Evolutionary conservation across 2,888 invertebrate species (phyloP).

Genomic region (Gandaritis pyraliata): DNA sequence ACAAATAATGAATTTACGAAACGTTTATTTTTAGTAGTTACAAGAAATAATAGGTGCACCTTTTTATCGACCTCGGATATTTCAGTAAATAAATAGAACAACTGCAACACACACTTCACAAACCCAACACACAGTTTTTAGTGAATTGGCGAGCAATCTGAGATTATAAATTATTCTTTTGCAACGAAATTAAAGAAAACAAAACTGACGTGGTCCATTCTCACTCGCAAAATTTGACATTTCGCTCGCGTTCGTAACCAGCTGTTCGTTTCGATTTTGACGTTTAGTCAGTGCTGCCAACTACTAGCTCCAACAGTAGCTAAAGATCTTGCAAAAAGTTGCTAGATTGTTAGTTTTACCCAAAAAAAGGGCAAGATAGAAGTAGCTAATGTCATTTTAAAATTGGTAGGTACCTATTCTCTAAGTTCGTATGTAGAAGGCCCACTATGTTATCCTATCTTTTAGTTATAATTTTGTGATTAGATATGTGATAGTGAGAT

Average conservation of each 20-base stretch:
- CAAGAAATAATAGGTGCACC: conserved; percentile 33
- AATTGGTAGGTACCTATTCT: no score
- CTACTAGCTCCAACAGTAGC: no score
- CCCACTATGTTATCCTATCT: no score
- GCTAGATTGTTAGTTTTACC: no score
- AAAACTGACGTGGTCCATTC: conserved; percentile 72
- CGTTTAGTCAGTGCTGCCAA: conserved; percentile 18
- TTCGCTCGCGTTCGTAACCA: conserved; percentile 32
- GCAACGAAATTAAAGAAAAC: conserved; percentile 41
- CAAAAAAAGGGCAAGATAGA: no score
- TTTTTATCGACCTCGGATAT: conserved; percentile 42
- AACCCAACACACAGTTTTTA: background rate
- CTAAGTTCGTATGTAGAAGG: no score
- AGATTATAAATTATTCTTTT: conserved; percentile 1
- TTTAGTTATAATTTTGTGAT: no score
- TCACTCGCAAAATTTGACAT: conserved; percentile 46
- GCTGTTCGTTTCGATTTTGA: conserved; percentile 44
- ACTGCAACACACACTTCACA: no score
- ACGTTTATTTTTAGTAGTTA: no score
- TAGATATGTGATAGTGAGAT: no score
- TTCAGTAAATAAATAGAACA: conserved; percentile 35
- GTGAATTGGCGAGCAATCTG: background rate
- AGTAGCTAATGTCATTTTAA: no score
- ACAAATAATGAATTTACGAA: background rate
- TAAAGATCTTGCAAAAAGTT: no score